A percentile compares a stretch with the other conserved stretches of the same genome.
Conservation (phyloP, 2,888 invertebrate genomes). For the Drosophila rubida region DNA sequence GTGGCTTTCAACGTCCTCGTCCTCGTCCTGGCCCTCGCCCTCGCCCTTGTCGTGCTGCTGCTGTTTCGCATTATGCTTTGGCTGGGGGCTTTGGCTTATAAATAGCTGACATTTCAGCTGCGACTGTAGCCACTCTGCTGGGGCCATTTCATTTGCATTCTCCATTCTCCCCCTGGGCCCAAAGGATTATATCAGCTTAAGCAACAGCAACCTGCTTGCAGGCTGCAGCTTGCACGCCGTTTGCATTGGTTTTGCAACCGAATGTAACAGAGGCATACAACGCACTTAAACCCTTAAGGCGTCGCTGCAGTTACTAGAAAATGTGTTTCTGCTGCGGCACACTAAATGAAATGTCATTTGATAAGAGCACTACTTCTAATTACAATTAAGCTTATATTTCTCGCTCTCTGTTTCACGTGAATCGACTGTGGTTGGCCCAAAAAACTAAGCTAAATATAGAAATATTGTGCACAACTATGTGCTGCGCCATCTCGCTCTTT, state of each 20-base stretch:
- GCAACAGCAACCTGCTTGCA: constrained; percentile 10
- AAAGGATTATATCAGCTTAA: constrained; percentile 51
- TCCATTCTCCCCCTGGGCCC: constrained; percentile 43
- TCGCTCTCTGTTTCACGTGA: background rate
- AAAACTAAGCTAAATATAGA: constrained; percentile 16
- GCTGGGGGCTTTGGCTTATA: constrained; percentile 21
- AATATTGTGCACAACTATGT: background rate
- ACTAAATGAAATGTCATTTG: constrained; percentile 2
- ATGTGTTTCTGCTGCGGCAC: constrained; percentile 5
- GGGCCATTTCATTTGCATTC: constrained; percentile 59
- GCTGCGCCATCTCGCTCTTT: background rate
- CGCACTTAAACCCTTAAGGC: constrained; percentile 5
- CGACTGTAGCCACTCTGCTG: constrained; percentile 8
- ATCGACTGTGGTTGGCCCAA: background rate
- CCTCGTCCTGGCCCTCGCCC: background rate
- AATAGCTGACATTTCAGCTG: constrained; percentile 51
- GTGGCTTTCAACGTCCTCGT: constrained; percentile 21
- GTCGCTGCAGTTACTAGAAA: background rate
- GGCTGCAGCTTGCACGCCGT: background rate
- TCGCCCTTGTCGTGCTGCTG: background rate
- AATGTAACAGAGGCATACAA: constrained; percentile 46
- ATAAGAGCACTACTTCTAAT: background rate
- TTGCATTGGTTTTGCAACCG: background rate
- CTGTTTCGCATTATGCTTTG: background rate
- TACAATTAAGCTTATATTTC: background rate